These are phyloP conservation scores for Petroica traversi DNA, from an alignment of 2,113 vertebrate species.

Conservation along the genomic window DNA sequence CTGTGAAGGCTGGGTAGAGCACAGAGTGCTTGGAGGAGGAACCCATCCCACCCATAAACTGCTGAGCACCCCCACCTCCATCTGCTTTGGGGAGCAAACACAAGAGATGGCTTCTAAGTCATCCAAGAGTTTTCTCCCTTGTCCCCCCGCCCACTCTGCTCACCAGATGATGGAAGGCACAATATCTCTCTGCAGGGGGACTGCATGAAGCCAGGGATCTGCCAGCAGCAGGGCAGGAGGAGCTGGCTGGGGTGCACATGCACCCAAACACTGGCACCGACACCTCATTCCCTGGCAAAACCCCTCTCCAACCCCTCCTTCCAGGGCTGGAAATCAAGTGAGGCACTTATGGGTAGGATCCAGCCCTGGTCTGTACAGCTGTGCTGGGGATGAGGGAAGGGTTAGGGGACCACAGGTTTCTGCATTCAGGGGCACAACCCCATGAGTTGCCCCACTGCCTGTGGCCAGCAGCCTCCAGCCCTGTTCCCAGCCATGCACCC, in stretches of 20 bases:
- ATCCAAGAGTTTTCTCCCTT: background rate
- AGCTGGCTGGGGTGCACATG: accelerated
- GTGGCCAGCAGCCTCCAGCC: background rate
- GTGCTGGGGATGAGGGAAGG: background rate
- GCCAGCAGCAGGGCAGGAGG: background rate
- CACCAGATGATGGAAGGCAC: background rate
- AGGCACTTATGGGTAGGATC: background rate
- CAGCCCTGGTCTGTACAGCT: background rate
- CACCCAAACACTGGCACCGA: background rate
- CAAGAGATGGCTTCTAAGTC: background rate
- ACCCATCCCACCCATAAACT: background rate
- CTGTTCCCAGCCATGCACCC: background rate
- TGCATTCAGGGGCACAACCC: background rate
- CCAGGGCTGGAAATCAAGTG: background rate
- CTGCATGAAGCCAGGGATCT: accelerated
- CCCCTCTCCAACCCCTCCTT: background rate
- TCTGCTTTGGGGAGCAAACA: background rate
- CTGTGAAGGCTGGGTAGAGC: background rate
- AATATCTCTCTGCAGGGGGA: accelerated
- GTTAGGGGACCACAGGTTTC: background rate
- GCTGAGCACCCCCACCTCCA: background rate
- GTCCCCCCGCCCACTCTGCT: background rate
- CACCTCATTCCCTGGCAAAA: background rate
- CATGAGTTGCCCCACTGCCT: too few relatives aligned
- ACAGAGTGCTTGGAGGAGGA: background rate